Base-by-base conservation (phyloP, 2,797 vertebrate species). In the Alosa sapidissima region DNA sequence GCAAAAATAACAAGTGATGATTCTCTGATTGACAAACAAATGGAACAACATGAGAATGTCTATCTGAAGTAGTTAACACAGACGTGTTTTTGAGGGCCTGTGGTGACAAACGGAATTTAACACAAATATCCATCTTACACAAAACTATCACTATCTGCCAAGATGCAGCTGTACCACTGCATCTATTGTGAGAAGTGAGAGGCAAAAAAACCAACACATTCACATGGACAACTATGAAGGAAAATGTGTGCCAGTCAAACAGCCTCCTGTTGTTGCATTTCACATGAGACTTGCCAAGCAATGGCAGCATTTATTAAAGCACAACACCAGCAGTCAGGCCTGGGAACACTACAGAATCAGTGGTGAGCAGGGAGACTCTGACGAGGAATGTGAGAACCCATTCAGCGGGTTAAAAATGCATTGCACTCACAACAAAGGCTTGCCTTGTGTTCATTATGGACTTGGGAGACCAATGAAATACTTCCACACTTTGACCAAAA, bases 371-470 rank as follows among this genome's bases (percentile, higher is more conserved):
- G 83, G 72, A 85, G 90, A 88, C 91, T 91, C 93, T 92, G 93
- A 91, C 92, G 92, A 91, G 93, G 93, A 94, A 94, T 94, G 94
- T 94, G 94, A 94, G 93, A 93, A 92, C 60, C 92, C 90, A 95
- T 94, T 92, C 93, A 93, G 92, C 91, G 91, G 90, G 92, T 93
- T 94, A 92, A 94, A 94, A 94, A 95, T 93, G 92, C 93, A 94
- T 94, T 93, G 93, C 91, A 92, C 91, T 89, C 91, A 92, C 92
- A 78, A 94, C 93, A 95, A 94, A 94, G 93, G 90, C 90, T 88
- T 87, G 94, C 93, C 93, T 95, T 95, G 94, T 95, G 89, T 91
- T 93, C 92, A 94, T 95, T 95, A 93, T 94, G 93, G 91, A 90
- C 72, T 78, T 89, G 78, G 2, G 88, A 92, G 89, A 85, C 91